These are phyloP conservation scores for Plutella xylostella DNA, from an alignment of 2,888 invertebrate species.

Conservation along the genomic window DNA sequence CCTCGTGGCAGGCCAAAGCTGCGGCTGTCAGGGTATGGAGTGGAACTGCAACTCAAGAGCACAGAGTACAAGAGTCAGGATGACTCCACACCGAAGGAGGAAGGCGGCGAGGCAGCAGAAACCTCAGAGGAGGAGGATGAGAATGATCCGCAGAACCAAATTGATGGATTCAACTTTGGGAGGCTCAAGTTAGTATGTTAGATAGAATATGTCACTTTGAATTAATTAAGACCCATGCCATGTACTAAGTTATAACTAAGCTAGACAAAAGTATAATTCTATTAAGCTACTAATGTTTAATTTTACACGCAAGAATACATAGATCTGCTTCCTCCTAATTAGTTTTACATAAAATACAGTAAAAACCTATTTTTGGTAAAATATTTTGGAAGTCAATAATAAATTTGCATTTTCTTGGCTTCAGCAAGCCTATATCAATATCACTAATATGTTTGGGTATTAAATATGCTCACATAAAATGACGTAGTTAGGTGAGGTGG, in stretches of 20 bases:
- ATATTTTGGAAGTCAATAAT: too few species aligned
- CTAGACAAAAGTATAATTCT: not conserved
- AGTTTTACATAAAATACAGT: too few species aligned
- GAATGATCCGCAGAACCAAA: conserved; percentile 78
- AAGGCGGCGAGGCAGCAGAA: conserved; percentile 45
- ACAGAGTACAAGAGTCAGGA: conserved; percentile 99
- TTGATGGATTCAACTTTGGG: conserved; percentile 91
- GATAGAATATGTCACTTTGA: not conserved
- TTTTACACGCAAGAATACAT: not conserved
- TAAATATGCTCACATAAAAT: too few species aligned
- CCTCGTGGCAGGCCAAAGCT: conserved; percentile 63
- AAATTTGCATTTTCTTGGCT: too few species aligned
- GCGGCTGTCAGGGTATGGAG: conserved; percentile 95
- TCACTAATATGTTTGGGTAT: too few species aligned
- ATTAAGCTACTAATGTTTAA: too few species aligned
- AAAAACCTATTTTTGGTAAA: too few species aligned
- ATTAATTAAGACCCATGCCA: not conserved
- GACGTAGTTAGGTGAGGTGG: too few species aligned
- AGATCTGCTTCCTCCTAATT: not conserved
- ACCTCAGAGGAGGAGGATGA: conserved; percentile 64
- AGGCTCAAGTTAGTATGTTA: conserved; percentile 76
- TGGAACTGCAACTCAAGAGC: conserved; percentile 97
- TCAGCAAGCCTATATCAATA: too few species aligned
- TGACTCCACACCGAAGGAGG: conserved; percentile 80
- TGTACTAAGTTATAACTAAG: conserved; percentile 6